Base-by-base conservation (phyloP, 2,888 invertebrate species). In the Stramonita haemastoma region DNA sequence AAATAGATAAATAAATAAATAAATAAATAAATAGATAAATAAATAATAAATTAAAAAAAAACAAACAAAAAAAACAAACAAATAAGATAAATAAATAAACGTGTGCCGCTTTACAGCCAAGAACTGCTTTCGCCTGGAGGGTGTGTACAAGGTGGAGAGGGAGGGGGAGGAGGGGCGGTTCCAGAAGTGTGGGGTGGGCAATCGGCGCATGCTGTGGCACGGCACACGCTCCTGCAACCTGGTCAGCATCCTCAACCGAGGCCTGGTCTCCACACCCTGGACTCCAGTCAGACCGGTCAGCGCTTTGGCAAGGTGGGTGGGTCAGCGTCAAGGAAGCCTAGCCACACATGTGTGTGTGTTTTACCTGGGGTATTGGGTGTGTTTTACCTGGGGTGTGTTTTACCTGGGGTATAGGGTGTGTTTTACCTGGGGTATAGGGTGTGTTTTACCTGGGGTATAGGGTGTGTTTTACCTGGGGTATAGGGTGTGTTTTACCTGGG, bases 161-260 rank as follows among this genome's bases (percentile, higher is more conserved):
- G 84, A 89, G 60, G 91, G 91, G 22, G 93, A 93, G 81, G 91
- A 93, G 46, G 91, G 91, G 56, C 84, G 92, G n/a, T 86, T 92
- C 77, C 86, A 89, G 66, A 89, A 90, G 60, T 91, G 91, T 22
- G 89, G 85, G 0, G 70, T 93, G 15, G 92, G 90, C 22, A 93
- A 94, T 86, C 92, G 92, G 46, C 91, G 91, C 32, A 90, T 94
- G 66, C 93, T 96, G 73, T 96, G 96, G 96, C 96, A 97, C 93
- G 96, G 96, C 85, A 96, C 96, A 11, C 93, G 93, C 46, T 93
- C 94, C 5, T 94, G 94, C n/a, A 96, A 96, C 92, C 90, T 96
- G 60, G 92, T 96, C 81, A 95, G 96, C 89, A 96, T 96, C 90
- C 93, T 97, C n/a, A 92, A 93, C 83, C 92, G 94, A 70, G 96